These are phyloP conservation scores for Halcyon malimbica DNA, from an alignment of 2,113 vertebrate genomes.

Conservation along the genomic window DNA sequence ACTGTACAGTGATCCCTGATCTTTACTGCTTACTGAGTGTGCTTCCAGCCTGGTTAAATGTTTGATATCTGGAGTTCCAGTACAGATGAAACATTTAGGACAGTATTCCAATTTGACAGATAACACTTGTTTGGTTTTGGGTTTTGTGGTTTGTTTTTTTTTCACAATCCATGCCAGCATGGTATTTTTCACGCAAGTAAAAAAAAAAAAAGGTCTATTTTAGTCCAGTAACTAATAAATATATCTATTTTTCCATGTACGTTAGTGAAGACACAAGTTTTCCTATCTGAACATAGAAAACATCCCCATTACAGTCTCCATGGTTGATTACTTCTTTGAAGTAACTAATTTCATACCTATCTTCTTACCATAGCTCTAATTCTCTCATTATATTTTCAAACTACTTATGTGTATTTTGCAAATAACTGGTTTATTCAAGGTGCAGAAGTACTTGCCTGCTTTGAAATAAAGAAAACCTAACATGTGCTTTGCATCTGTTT, in stretches of 20 bases:
- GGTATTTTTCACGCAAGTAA: background rate
- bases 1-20: background rate
- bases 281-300: background rate
- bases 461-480: background rate
- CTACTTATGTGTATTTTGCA: background rate
- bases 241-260: background rate
- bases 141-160: background rate
- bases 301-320: background rate
- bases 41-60: background rate
- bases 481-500: constrained; percentile 42
- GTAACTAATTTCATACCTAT: background rate
- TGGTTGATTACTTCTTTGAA: background rate
- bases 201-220: background rate
- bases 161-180: background rate
- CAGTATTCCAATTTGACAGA: background rate
- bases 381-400: background rate
- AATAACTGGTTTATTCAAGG: background rate
- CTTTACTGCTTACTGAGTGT: background rate
- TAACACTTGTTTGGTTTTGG: background rate
- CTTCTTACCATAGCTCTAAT: background rate
- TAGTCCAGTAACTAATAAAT: background rate
- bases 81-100: background rate
- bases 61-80: background rate
- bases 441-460: background rate
- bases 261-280: background rate